Conservation (phyloP, 2,797 vertebrate species). For the Argentina silus region DNA sequence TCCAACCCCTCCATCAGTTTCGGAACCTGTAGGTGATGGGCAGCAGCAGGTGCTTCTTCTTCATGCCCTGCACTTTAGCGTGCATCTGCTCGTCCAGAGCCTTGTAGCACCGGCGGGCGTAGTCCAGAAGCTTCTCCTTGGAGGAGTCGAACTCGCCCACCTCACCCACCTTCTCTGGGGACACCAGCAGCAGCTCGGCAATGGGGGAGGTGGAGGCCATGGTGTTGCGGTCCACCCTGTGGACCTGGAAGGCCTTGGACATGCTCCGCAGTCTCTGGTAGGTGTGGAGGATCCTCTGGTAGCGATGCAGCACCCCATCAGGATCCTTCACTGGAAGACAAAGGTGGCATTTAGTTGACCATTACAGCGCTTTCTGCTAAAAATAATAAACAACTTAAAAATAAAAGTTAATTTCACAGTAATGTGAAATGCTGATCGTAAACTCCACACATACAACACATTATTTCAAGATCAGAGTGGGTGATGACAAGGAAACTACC, state of each 20-base stretch:
- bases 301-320: slow-evolving; percentile 87
- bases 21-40: slow-evolving; percentile 92
- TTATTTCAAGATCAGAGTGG: too few species aligned
- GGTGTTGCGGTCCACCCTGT: slow-evolving; percentile 89
- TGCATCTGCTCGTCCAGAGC: slow-evolving; percentile 86
- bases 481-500: background rate
- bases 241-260: slow-evolving; percentile 89
- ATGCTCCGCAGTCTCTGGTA: slow-evolving; percentile 92
- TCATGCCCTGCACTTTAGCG: slow-evolving; percentile 85
- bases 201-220: slow-evolving; percentile 91
- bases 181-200: slow-evolving; percentile 88
- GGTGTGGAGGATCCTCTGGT: slow-evolving; percentile 90
- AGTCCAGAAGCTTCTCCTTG: slow-evolving; percentile 90
- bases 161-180: slow-evolving; percentile 85
- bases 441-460: too few species aligned
- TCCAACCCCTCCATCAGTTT: slow-evolving; percentile 74
- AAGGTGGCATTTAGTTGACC: background rate
- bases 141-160: slow-evolving; percentile 89
- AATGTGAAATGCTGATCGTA: too few species aligned
- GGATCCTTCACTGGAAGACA: slow-evolving; percentile 83
- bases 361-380: background rate
- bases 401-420: too few species aligned
- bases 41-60: slow-evolving; percentile 88
- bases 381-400: background rate
- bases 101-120: slow-evolving; percentile 89